Evolutionary conservation across 1,140 invertebrate species (phyloP).

Genomic region (Tetramorium simillimum): DNA sequence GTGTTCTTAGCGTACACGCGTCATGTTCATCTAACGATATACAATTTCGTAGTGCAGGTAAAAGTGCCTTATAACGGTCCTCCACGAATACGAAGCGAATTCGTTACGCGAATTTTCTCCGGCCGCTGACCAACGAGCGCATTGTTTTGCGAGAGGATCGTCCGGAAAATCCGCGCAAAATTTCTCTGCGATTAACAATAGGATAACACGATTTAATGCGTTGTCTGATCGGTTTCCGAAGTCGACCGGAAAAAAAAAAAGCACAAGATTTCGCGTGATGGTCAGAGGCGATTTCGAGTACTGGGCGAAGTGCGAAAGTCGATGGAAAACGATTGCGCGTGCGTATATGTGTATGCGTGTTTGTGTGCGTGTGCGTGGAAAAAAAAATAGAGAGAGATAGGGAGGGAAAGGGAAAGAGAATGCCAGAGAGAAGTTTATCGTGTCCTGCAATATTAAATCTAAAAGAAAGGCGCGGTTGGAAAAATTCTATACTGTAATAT

Average conservation of each 20-base stretch:
- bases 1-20: slow-evolving; percentile 30
- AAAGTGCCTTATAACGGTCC: slow-evolving; percentile 73
- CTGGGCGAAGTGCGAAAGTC: slow-evolving; percentile 4
- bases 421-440: slow-evolving; percentile 12
- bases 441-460: slow-evolving; percentile 28
- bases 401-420: neutral
- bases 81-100: slow-evolving; percentile 60
- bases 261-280: slow-evolving; percentile 17
- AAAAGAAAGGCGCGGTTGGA: neutral
- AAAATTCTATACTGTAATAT: slow-evolving; percentile 42
- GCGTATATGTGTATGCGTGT: slow-evolving; percentile 3
- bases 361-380: neutral
- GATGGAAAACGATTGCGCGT: slow-evolving; percentile 2
- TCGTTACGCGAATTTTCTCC: slow-evolving; percentile 52
- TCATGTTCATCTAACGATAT: slow-evolving; percentile 50
- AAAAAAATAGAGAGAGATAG: slow-evolving; percentile 18
- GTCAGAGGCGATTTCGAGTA: slow-evolving; percentile 21
- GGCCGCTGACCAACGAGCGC: slow-evolving; percentile 38
- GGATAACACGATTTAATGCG: neutral
- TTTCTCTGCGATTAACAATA: neutral
- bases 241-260: neutral
- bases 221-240: slow-evolving; percentile 32
- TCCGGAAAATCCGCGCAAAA: neutral
- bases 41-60: slow-evolving; percentile 64
- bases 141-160: slow-evolving; percentile 27